Base-by-base conservation (phyloP, 1,140 invertebrate species). In the Epicauta chinensis region DNA sequence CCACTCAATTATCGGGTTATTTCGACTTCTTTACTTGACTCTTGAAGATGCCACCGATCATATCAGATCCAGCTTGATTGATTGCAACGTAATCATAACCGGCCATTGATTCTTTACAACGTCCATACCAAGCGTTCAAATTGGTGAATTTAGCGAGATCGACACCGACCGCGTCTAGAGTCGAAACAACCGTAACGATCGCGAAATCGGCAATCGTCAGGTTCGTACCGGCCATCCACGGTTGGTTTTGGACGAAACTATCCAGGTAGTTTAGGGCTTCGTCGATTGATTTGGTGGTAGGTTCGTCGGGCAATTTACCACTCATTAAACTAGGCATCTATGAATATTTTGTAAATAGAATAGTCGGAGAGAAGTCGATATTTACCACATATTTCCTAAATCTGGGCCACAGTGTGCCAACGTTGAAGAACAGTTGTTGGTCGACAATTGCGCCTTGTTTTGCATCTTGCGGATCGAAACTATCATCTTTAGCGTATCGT, bases 131-230 rank as follows among this genome's bases (percentile, higher is more conserved):
- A 9, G 39, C 36, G 13, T 34, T 54, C 12, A 65, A 12, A 48
- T 65, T 62, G 2, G 51, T 43, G 45, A 57, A 59, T 31, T 53
- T 44, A 1, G 38, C 45, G 5, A 63, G 31, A 17, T 65, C 51
- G n/a, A 53, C 52, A 3, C 17, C 31, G 9, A 50, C 53, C 31
- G 55, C 55, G 36, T 61, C 43, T 32, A 51, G 47, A 11, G 65
- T 59, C 14, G 54, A 53, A 11, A 71, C 57, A 9, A 60, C 55
- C 4, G 61, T 36, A 9, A 63, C 57, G 3, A 71, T 64, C 16
- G 65, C 53, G 43, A 73, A 70, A 59, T 76, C 79, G 14, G 78
- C 79, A 14, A 81, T 65, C 3, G 79, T 81, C 16, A 80, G 49
- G 37, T 67, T 48, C 10, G 68, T 55, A n/a, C 72, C 73, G 11